Conservation (phyloP, 2,888 invertebrate species). For the Aspidiotus destructor region DNA sequence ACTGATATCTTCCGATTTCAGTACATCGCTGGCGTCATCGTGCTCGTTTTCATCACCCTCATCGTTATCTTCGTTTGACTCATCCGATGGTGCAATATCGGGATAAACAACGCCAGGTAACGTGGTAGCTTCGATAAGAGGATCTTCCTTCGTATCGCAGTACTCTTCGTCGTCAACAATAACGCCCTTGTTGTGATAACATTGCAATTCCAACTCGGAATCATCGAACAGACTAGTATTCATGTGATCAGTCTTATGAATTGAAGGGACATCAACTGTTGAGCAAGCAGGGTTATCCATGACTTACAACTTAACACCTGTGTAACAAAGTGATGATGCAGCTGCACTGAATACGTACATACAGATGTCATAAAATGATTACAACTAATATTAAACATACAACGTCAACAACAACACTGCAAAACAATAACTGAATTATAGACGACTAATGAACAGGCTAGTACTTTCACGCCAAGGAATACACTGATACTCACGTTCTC, state of each 20-base stretch:
- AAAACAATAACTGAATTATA: background rate
- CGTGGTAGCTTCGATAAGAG: background rate
- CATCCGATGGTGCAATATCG: constrained; percentile 11
- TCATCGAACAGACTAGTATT: constrained; percentile 30
- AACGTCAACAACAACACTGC: background rate
- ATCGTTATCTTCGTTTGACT: background rate
- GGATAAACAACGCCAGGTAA: background rate
- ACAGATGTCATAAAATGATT: background rate
- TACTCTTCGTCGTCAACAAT: constrained; percentile 28
- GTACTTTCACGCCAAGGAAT: too few species aligned
- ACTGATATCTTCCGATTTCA: constrained; percentile 18
- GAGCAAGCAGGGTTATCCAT: constrained; percentile 31
- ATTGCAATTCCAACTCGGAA: constrained; percentile 24
- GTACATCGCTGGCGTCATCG: background rate
- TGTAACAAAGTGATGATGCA: background rate
- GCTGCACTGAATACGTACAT: background rate
- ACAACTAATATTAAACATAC: background rate
- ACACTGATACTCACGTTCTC: too few species aligned
- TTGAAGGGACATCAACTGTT: constrained; percentile 25
- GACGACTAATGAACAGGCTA: too few species aligned
- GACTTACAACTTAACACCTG: constrained; percentile 1
- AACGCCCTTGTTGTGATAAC: constrained; percentile 25
- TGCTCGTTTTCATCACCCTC: constrained; percentile 10
- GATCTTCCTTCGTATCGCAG: constrained; percentile 3
- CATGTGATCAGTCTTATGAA: constrained; percentile 28